These are phyloP conservation scores for Chrysolina haemoptera DNA, from an alignment of 2,888 invertebrate genomes.

Conservation along the genomic window DNA sequence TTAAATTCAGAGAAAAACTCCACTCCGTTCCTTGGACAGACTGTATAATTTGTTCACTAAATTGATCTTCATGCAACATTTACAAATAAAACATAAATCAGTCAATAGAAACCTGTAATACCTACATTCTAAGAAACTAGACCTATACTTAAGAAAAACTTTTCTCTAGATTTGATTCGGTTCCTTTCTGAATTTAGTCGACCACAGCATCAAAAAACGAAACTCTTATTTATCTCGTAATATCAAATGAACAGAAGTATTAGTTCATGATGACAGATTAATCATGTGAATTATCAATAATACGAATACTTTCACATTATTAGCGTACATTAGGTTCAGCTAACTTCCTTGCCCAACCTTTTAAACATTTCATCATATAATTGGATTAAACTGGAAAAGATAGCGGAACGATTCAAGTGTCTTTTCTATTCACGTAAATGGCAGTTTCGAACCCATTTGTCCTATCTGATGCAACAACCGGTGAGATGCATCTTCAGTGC, in stretches of 20 bases:
- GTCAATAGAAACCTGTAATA: no score
- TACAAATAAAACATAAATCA: no score
- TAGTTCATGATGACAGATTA: no score
- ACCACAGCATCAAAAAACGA: no score
- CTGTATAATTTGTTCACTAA: no score
- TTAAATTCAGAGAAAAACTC: no score
- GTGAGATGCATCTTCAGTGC: conserved; percentile 34
- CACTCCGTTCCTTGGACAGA: no score
- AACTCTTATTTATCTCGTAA: neutral
- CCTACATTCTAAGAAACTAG: no score
- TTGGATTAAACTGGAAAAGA: neutral
- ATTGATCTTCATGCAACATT: no score
- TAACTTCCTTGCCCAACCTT: neutral
- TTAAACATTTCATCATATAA: neutral
- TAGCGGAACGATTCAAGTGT: neutral
- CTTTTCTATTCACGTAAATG: conserved; percentile 15
- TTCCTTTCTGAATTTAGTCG: no score
- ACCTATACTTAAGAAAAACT: no score
- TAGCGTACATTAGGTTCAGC: neutral
- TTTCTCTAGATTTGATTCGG: no score
- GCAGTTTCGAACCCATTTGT: conserved; percentile 15
- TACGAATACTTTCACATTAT: neutral
- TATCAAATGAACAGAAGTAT: neutral
- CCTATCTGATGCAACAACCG: conserved; percentile 20
- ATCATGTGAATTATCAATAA: neutral